Evolutionary conservation across 2,888 invertebrate genomes (phyloP), one percentile per base, ranked within the genome.

Genomic region (Tetanocera ferruginea): DNA sequence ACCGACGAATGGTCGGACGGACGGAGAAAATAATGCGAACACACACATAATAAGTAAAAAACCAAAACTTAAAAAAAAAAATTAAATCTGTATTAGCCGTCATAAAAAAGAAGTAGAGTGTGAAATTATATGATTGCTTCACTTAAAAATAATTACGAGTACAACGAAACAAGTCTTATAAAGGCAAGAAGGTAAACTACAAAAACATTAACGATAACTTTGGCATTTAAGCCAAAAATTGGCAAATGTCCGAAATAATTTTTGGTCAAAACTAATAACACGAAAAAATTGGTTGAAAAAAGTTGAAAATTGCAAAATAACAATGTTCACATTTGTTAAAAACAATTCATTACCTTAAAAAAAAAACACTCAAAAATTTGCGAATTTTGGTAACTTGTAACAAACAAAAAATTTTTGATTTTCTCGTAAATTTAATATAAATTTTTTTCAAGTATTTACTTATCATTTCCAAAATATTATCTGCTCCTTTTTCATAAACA

Each of bases 81-180:
- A n/a, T n/a, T n/a, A 60, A 14, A 60, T 23, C 57, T 23, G 23
- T 28, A 28, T 25, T 43, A 43, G 23, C 11, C 57, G 28, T 14
- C 5, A 28, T 51, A 25, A n/a, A 69, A 31, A 52, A 74, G 74
- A 82, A 82, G 81, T 80, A 82, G 82, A 82, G 81, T 82, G 80
- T 80, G 77, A 82, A 82, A 82, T 81, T 78, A 78, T 81, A 77
- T 80, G 79, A 82, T 81, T 80, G 79, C 80, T 78, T 76, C 74
- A 80, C 78, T 76, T 77, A 82, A 80, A 79, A 78, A 79, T 79
- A 80, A 81, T 80, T 80, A 78, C n/a, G n/a, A n/a, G n/a, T n/a
- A n/a, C 79, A 80, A 82, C 81, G 80, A 79, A 71, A 43, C 14
- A 43, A 34, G 19, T 5, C 11, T 76, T 77, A 77, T 78, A 57